Evolutionary conservation across 1,140 invertebrate genomes (phyloP), one percentile per base, ranked within the genome.

Genomic region (Cheumatopsyche charites): DNA sequence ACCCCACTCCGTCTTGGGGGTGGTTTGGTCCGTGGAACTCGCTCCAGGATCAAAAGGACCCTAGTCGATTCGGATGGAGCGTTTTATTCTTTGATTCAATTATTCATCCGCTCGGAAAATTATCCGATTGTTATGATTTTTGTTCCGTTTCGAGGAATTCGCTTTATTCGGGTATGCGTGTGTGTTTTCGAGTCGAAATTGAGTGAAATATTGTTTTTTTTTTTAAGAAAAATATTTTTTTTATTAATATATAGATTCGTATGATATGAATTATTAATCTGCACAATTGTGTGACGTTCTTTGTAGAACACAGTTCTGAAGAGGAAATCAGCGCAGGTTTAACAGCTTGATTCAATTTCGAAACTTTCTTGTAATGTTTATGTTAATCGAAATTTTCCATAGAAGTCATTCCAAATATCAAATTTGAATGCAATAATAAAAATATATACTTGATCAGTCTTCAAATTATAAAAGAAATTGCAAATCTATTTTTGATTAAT

Each of bases 111-210:
- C 9, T 71, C 75, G 75, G 75, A 76, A 76, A 76, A 76, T 76
- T 76, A 76, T 76, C 75, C 75, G 70, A 76, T 76, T 76, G 72
- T 76, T 76, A 76, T 76, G 75, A 76, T 76, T 76, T 76, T 73
- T 71, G 55, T 72, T 74, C 69, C 63, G 66, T 74, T 74, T 74
- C 29, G 29, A 36, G 29, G 9, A 36, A 4, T 36, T 36, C 29
- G 29, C 9, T 67, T 70, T 74, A 67, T 71, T 25, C 52, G n/a
- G n/a, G n/a, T n/a, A n/a, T n/a, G n/a, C 23, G 41, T 63, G 68
- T 23, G 15, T 42, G 12, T 7, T 62, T 5, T 42, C 41, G 29
- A 36, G 29, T 36, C 29, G 9, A 36, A 9, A 36, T 36, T 36
- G 29, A 36, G 29, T 36, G 29, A 36, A 36, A 36, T 4, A 36